Evolutionary conservation across 2,888 invertebrate species (phyloP), one percentile per base, ranked within the genome.

Genomic region (Parnassius glacialis): DNA sequence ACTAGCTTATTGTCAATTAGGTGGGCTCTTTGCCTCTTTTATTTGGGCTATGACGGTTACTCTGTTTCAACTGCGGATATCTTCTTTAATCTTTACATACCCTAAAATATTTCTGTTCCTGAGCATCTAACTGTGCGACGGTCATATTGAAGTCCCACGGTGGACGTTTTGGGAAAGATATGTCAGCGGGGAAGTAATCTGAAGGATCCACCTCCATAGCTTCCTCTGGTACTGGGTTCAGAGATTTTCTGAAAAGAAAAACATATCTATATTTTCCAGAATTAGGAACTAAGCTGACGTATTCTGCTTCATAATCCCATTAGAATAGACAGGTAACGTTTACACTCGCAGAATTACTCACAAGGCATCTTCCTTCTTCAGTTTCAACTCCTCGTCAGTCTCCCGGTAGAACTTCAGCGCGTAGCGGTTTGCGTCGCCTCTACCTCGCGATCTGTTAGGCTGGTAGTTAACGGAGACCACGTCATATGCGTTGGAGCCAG

Each of bases 381-480:
- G 81, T 52, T 87, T 88, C 1, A 98, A 76, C 74, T 97, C 97
- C 57, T 94, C 95, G 65, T 95, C 94, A 0, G 93, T 93, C 80
- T 98, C 97, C 70, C 94, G 92, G 73, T 95, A 95, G 85, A 98
- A 98, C 78, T 96, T 96, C 20, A 98, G 89, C 0, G 95, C 95
- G 76, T 96, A 98, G 67, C 93, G 90, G 78, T 95, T 95, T 1
- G 91, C 78, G 59, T 93, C 93, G 0, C 92, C 91, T 0, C 89
- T 77, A 0, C 84, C 87, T 0, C 88, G 81, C 1, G 78, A 79
- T 9, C 85, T 81, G 12, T 78, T 79, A 0, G 94, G 93, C 72
- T 95, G 95, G 69, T 93, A 93, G 84, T 95, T 95, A 3, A 96
- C 86, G 61, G 95, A 80, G 0, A 88, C 74, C 7, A 87, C 79